Conservation (phyloP, 2,888 invertebrate species). For the Melolontha melolontha region DNA sequence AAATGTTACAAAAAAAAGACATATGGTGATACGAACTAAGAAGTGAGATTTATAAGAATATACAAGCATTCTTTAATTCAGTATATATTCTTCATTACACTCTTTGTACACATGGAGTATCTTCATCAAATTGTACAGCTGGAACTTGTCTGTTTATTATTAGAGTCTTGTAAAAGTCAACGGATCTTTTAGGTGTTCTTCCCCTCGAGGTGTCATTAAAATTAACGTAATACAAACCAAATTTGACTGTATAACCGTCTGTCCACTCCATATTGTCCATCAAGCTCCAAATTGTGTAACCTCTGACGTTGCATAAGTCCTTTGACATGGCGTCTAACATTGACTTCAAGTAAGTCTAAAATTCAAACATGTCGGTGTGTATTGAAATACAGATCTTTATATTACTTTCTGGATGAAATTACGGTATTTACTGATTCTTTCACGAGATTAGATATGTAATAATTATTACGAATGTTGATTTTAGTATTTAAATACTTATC, state of each 20-base stretch:
- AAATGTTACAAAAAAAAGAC: too few relatives aligned
- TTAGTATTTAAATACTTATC: too few relatives aligned
- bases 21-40: too few relatives aligned
- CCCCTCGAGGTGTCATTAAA: constrained; percentile 70
- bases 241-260: constrained; percentile 77
- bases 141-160: constrained; percentile 61
- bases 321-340: constrained; percentile 67
- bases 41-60: too few relatives aligned
- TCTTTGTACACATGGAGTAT: constrained; percentile 11
- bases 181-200: constrained; percentile 75
- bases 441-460: too few relatives aligned
- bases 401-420: too few relatives aligned
- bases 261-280: constrained; percentile 88
- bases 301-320: constrained; percentile 72
- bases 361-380: not conserved
- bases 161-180: constrained; percentile 69
- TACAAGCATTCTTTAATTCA: too few relatives aligned
- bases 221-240: constrained; percentile 78
- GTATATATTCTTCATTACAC: not conserved
- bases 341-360: constrained; percentile 63
- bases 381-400: too few relatives aligned
- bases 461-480: too few relatives aligned
- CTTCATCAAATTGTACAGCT: constrained; percentile 24
- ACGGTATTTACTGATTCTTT: too few relatives aligned
- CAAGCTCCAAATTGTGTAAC: constrained; percentile 82